Base-by-base conservation (phyloP, 2,888 invertebrate genomes). In the Tethea ocularis region DNA sequence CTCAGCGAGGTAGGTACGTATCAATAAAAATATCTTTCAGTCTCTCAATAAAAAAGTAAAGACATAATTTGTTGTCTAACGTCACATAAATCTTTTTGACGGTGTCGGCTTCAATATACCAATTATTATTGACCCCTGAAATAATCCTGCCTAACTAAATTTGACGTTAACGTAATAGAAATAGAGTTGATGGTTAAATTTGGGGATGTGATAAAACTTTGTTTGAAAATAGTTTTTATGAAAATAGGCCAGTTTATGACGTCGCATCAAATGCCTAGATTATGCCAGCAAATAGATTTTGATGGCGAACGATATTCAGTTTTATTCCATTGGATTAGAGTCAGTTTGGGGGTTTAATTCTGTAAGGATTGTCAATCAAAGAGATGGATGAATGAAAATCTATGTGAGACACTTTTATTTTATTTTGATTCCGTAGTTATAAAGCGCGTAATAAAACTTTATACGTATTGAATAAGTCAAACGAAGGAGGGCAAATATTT, bases 181-280 rank as follows among this genome's bases (percentile, higher is more conserved):
- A 38, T 70, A 77, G 22, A 65, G 71, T 61, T 55, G 26, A 60
- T 51, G 23, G 20, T 62, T 38, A 56, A 51, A 38, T 57, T 57
- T 10, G 53, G 46, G 58, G 57, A 56, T 57, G 33, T 58, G 51
- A 46, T 8, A 20, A 53, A 62, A 58, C 15, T 58, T 66, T 57
- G 69, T 20, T 67, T 70, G 61, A 68, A 78, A 80, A 82, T 82
- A 83, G 82, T 83, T 83, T 54, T 80, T 83, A 80, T 81, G 82
- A 83, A 83, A 81, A 81, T 80, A 80, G 82, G 78, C 75, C 71
- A 72, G 78, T 83, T 83, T 83, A 83, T 78, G 78, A 76, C 74
- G 68, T 68, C 69, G 67, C 75, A 75, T 72, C 75, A 68, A 79
- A 81, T 74, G 79, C 74, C 78, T 77, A 79, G 78, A 75, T 81